These are phyloP conservation scores for Schlechtendalia chinensis DNA, from an alignment of 1,140 invertebrate species.

Conservation along the genomic window DNA sequence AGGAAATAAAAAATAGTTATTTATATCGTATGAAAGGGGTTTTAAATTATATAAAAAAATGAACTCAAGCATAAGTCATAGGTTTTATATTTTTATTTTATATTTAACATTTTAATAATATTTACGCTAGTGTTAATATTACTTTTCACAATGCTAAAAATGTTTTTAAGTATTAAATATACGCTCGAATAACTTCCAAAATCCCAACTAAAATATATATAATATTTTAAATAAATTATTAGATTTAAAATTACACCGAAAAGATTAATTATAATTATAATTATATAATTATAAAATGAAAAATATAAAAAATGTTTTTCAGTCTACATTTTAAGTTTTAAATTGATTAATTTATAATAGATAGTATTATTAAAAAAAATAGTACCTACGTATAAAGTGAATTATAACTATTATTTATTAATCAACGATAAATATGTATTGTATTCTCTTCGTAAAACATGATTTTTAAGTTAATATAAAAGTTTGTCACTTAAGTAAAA, in stretches of 20 bases:
- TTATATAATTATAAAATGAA: no score
- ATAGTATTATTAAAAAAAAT: no score
- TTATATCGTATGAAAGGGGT: no score
- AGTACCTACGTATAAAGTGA: no score
- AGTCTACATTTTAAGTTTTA: not conserved
- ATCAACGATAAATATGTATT: no score
- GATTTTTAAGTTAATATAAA: no score
- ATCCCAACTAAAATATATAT: not conserved
- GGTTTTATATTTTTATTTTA: not conserved
- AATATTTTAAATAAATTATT: not conserved
- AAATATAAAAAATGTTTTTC: not conserved
- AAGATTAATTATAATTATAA: not conserved
- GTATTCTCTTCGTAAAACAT: no score
- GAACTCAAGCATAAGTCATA: not conserved
- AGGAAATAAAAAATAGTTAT: no score
- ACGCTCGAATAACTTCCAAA: not conserved
- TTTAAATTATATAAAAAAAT: not conserved
- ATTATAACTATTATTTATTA: no score
- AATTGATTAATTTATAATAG: not conserved
- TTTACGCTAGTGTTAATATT: conserved; percentile 1
- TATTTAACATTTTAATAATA: not conserved
- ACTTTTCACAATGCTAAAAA: not conserved
- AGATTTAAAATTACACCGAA: not conserved
- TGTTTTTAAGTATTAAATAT: not conserved
- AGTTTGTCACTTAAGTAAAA: no score